These are phyloP conservation scores for Frankliniella fusca DNA, from an alignment of 2,888 invertebrate species.

Conservation along the genomic window DNA sequence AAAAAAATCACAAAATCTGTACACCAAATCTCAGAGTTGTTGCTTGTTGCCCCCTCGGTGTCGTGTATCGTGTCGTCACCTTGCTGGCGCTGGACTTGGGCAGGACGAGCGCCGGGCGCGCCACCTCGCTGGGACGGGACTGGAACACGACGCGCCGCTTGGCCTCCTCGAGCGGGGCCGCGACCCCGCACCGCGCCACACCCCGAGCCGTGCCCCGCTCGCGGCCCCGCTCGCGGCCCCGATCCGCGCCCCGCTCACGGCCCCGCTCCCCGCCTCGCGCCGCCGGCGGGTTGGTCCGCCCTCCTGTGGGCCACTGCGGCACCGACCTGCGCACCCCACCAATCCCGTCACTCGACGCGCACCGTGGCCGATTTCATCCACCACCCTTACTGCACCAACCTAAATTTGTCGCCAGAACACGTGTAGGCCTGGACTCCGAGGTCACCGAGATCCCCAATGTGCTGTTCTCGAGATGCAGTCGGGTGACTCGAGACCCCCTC, in stretches of 20 bases:
- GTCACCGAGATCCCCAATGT: not conserved
- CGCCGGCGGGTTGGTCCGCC: not conserved
- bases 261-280: not conserved
- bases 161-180: not conserved
- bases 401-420: not conserved
- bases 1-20: no score
- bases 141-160: slow-evolving; percentile 2
- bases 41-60: no score
- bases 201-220: not conserved
- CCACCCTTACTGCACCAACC: not conserved
- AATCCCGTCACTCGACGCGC: not conserved
- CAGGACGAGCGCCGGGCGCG: not conserved
- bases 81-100: not conserved
- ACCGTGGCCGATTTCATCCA: no score
- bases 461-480: not conserved
- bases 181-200: not conserved
- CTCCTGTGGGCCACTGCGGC: not conserved
- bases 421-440: not conserved
- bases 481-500: not conserved
- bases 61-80: no score
- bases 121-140: not conserved
- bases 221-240: not conserved
- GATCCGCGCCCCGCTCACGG: not conserved
- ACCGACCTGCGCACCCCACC: not conserved
- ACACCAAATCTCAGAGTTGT: no score